Conservation (phyloP, 2,888 invertebrate genomes). For the Ptychoptera contaminata region DNA sequence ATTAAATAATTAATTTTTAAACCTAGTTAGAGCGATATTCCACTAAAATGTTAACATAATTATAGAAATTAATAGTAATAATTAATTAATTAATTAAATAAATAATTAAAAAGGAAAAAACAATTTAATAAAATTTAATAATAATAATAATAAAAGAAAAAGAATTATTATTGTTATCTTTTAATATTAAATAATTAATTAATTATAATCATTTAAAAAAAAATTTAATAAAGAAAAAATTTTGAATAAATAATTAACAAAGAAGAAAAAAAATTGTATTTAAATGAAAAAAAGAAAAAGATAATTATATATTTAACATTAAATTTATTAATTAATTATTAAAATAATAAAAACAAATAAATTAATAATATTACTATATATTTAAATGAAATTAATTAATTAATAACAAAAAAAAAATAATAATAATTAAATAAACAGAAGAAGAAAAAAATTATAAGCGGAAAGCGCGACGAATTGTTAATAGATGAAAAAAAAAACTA, state of each 20-base stretch:
- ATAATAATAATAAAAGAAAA: constrained; percentile 15
- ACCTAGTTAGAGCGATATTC: not conserved
- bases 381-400: not conserved
- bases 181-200: too few species aligned
- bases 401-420: not conserved
- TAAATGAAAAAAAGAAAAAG: constrained; percentile 7
- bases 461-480: too few species aligned
- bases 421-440: too few species aligned
- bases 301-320: not conserved
- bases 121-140: constrained; percentile 17
- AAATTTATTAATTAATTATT: constrained; percentile 4
- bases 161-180: not conserved
- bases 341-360: constrained; percentile 2
- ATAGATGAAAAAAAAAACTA: too few species aligned
- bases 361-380: not conserved
- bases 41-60: constrained; percentile 1
- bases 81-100: constrained; percentile 3
- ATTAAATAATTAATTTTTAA: constrained; percentile 10
- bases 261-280: constrained; percentile 9
- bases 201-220: too few species aligned
- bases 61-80: not conserved
- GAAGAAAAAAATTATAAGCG: not conserved
- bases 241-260: constrained; percentile 9
- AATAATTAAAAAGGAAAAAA: constrained; percentile 9
- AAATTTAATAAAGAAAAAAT: not conserved